Percentiles rank a stretch among this genome's conserved stretches.
These are phyloP conservation scores for Cremastinae sp. DNA, from an alignment of 2,888 invertebrate species.

Conservation along the genomic window DNA sequence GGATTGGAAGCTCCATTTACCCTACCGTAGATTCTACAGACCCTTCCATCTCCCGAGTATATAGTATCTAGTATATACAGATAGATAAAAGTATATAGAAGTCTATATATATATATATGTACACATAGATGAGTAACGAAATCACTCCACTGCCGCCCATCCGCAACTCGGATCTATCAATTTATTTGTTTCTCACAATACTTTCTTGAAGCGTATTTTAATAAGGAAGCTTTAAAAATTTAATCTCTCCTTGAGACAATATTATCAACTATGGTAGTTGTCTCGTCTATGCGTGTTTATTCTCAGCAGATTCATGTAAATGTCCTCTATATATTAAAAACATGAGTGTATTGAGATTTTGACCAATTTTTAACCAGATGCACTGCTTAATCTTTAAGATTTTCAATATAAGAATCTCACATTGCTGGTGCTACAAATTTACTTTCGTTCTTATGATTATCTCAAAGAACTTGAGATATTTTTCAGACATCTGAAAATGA, in stretches of 20 bases:
- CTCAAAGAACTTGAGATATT: no score
- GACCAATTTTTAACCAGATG: no score
- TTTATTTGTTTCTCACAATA: slow-evolving; percentile 28
- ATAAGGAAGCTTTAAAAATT: slow-evolving; percentile 34
- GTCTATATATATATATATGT: slow-evolving; percentile 10
- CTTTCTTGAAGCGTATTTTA: slow-evolving; percentile 34
- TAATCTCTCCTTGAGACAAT: slow-evolving; percentile 1
- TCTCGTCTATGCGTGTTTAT: no score
- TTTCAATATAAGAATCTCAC: no score
- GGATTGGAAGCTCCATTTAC: slow-evolving; percentile 79
- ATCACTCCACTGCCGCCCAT: slow-evolving; percentile 36
- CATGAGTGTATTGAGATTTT: no score
- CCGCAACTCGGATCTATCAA: slow-evolving; percentile 30
- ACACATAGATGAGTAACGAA: slow-evolving; percentile 38
- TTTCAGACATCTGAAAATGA: no score
- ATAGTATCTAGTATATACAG: slow-evolving; percentile 21
- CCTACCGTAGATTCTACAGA: slow-evolving; percentile 68
- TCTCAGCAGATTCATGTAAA: no score
- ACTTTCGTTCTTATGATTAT: no score
- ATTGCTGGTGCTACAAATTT: no score
- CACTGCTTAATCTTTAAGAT: no score
- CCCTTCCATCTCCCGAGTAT: slow-evolving; percentile 28
- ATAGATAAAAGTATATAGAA: slow-evolving; percentile 10
- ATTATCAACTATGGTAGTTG: no score
- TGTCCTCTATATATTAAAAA: no score